Evolutionary conservation across 2,888 invertebrate species (phyloP).

Genomic region (Hylaea fasciaria): DNA sequence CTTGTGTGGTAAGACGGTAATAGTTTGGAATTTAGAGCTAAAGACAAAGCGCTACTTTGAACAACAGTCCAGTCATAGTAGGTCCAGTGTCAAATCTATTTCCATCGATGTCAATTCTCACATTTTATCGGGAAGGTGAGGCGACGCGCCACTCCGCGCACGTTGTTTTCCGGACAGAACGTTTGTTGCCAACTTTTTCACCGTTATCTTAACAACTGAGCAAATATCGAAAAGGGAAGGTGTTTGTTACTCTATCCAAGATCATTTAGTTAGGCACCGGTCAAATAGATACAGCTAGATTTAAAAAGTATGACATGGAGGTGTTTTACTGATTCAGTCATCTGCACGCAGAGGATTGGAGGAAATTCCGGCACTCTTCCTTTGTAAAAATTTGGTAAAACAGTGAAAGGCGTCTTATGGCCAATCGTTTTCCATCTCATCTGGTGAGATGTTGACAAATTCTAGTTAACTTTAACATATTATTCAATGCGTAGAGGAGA

Average conservation of each 20-base stretch:
- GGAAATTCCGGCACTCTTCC: too few relatives aligned
- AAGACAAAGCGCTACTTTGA: neutral
- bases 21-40: too few relatives aligned
- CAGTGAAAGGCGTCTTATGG: too few relatives aligned
- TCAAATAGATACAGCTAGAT: neutral
- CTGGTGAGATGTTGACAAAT: too few relatives aligned
- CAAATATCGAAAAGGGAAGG: neutral
- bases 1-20: too few relatives aligned
- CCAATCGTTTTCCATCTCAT: too few relatives aligned
- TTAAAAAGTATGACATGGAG: too few relatives aligned
- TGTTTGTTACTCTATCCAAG: constrained; percentile 5
- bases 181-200: constrained; percentile 9
- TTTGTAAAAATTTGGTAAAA: too few relatives aligned
- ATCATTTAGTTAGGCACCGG: neutral
- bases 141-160: neutral
- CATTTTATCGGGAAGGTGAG: constrained; percentile 9
- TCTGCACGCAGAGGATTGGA: too few relatives aligned
- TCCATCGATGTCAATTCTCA: constrained; percentile 16
- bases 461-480: too few relatives aligned
- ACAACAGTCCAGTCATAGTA: constrained; percentile 1
- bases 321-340: too few relatives aligned
- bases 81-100: constrained; percentile 13
- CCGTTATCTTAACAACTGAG: constrained; percentile 6
- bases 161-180: constrained; percentile 7
- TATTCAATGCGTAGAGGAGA: too few relatives aligned